Evolutionary conservation across 1,140 invertebrate genomes (phyloP).

Genomic region (fruit fly (Drosophila melanogaster)): Release_6_plus_ISO1_MT NT_037436.4:17496501-17497000

Average conservation of each 20-base stretch:
- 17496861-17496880: constrained; percentile 14
- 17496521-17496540: constrained; percentile 40
- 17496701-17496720: constrained; percentile 55
- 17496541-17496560: constrained; percentile 69
- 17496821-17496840: constrained; percentile 56
- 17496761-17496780: constrained; percentile 48
- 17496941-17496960: constrained; percentile 33
- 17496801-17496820: constrained; percentile 45
- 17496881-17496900: constrained; percentile 67
- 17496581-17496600: constrained; percentile 74
- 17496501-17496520: not conserved
- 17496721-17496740: constrained; percentile 71
- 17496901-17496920: constrained; percentile 68
- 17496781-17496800: constrained; percentile 53
- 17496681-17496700: constrained; percentile 60
- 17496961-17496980: no score
- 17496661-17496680: constrained; percentile 73
- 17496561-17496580: constrained; percentile 81
- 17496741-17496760: constrained; percentile 47
- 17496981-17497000: no score
- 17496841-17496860: constrained; percentile 66
- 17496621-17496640: constrained; percentile 82
- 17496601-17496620: constrained; percentile 81
- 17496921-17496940: constrained; percentile 40
- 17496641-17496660: constrained; percentile 82